Evolutionary conservation across 2,888 invertebrate species (phyloP).

Genomic region (Buathra laborator): DNA sequence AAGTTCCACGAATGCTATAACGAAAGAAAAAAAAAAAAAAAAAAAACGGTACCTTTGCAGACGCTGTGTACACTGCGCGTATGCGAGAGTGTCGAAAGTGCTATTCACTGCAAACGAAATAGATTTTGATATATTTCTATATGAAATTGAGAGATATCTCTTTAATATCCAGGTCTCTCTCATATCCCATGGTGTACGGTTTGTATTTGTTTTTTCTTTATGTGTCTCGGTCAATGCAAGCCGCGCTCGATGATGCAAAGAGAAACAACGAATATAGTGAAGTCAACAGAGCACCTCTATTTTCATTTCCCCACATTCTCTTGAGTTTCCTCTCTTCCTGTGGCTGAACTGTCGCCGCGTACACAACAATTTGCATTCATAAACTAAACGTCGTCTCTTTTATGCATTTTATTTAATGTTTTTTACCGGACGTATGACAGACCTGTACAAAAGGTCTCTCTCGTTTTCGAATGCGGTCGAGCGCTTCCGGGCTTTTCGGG

Average conservation of each 20-base stretch:
- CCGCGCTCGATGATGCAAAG: slow-evolving; percentile 37
- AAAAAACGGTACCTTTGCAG: not conserved
- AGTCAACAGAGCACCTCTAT: slow-evolving; percentile 47
- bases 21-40: not conserved
- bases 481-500: slow-evolving; percentile 25
- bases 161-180: slow-evolving; percentile 23
- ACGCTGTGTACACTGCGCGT: not conserved
- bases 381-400: slow-evolving; percentile 72
- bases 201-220: slow-evolving; percentile 34
- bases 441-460: slow-evolving; percentile 40
- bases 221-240: slow-evolving; percentile 17
- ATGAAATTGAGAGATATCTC: slow-evolving; percentile 33
- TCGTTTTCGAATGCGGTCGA: slow-evolving; percentile 32
- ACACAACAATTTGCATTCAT: slow-evolving; percentile 77
- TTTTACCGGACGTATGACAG: slow-evolving; percentile 45
- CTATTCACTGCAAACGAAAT: slow-evolving; percentile 1
- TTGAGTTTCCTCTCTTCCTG: not conserved
- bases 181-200: not conserved
- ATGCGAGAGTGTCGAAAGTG: not conserved
- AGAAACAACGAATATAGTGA: slow-evolving; percentile 61
- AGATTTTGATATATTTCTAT: slow-evolving; percentile 23
- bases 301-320: slow-evolving; percentile 39
- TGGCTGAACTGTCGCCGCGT: slow-evolving; percentile 43
- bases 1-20: slow-evolving; percentile 7
- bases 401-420: slow-evolving; percentile 36